Evolutionary conservation across 2,797 vertebrate species (phyloP).

Genomic region (Chrysocyon brachyurus): DNA sequence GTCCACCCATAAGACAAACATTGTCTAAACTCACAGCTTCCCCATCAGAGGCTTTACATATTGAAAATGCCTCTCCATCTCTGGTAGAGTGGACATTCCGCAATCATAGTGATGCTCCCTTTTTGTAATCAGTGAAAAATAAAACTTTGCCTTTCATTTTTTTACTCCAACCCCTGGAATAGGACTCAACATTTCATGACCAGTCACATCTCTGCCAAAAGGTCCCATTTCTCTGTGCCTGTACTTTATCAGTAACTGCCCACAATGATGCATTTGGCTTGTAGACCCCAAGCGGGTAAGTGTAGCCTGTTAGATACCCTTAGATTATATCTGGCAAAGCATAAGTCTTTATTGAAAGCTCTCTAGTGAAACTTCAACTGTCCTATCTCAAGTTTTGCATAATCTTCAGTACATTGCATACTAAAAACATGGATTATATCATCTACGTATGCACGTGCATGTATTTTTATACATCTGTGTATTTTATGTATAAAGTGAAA

Average conservation of each 20-base stretch:
- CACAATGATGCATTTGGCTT: not conserved
- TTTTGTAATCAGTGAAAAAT: conserved; percentile 60
- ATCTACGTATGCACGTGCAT: not conserved
- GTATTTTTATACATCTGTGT: not conserved
- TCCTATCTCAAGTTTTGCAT: not conserved
- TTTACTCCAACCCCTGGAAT: not conserved
- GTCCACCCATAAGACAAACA: not conserved
- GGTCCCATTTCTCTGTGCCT: conserved; percentile 17
- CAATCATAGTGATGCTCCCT: not conserved
- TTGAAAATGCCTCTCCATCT: not conserved
- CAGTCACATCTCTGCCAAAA: conserved; percentile 4
- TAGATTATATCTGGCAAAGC: conserved; percentile 19
- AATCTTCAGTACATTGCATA: not conserved
- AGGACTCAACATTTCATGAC: not conserved
- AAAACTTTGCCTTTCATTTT: conserved; percentile 40
- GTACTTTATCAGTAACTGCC: conserved; percentile 48
- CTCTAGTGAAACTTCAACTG: not conserved
- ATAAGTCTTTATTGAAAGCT: not conserved
- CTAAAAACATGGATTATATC: not conserved
- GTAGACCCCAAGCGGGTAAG: conserved; percentile 10
- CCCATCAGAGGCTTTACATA: not conserved
- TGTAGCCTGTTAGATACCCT: not conserved
- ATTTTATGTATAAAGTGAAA: not conserved
- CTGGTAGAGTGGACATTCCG: not conserved
- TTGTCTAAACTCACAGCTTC: not conserved